phyloP scores from a whole-genome alignment of 1,140 invertebrate species.

The Lucilia sericata region DNA sequence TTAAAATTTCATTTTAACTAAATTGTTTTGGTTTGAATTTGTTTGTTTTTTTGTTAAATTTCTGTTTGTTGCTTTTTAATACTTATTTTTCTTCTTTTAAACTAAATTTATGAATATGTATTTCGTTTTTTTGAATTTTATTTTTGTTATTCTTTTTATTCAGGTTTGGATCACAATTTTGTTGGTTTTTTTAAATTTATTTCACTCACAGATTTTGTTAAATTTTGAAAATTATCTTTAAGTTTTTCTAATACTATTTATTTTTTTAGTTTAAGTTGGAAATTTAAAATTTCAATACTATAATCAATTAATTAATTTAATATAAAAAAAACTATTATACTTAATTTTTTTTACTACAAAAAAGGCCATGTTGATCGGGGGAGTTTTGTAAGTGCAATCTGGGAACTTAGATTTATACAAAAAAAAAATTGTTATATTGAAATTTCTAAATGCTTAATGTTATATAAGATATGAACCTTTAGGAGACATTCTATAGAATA shows the following conservation, averaged over 20 bases:
- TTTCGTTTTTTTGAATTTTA: slow-evolving; percentile 33
- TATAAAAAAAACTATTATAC: slow-evolving; percentile 11
- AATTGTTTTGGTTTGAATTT: slow-evolving; percentile 30
- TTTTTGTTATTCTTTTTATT: slow-evolving; percentile 41
- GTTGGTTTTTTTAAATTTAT: neutral
- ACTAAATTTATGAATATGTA: slow-evolving; percentile 16
- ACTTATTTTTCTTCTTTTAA: slow-evolving; percentile 24
- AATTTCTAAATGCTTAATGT: too few species aligned
- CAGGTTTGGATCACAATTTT: slow-evolving; percentile 43
- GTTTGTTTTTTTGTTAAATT: slow-evolving; percentile 43
- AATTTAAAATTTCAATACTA: slow-evolving; percentile 1
- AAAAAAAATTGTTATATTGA: too few species aligned
- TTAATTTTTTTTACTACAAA: neutral
- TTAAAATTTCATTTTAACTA: slow-evolving; percentile 28
- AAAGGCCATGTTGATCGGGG: too few species aligned
- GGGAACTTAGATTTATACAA: too few species aligned
- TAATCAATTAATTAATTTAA: neutral
- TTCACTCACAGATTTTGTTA: slow-evolving; percentile 39
- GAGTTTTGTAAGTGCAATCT: too few species aligned
- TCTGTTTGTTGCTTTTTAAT: slow-evolving; percentile 51
- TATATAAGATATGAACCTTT: too few species aligned
- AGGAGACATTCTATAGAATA: too few species aligned
- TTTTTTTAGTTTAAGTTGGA: neutral
- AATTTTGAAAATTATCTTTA: slow-evolving; percentile 29
- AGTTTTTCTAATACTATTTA: slow-evolving; percentile 22